Percentiles rank a stretch among this genome's conserved stretches.
phyloP scores from a whole-genome alignment of 2,888 invertebrate species.

The Agrotis segetum region DNA sequence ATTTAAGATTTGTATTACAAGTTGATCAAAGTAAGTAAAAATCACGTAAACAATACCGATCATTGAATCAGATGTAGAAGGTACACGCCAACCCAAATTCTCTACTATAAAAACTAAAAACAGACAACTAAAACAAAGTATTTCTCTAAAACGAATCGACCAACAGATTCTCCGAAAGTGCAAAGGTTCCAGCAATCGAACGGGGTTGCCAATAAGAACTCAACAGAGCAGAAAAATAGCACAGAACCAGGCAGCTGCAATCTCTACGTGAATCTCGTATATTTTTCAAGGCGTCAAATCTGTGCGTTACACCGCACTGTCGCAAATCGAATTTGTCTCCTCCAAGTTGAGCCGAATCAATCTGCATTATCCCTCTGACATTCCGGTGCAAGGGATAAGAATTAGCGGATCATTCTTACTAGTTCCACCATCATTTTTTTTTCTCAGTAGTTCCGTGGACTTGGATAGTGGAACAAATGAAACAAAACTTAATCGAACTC shows the following conservation, averaged over 20 bases:
- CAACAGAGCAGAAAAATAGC: constrained; percentile 38
- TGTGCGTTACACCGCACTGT: constrained; percentile 69
- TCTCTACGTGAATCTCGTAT: constrained; percentile 67
- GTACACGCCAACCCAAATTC: not conserved
- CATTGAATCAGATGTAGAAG: not conserved
- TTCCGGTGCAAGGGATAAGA: constrained; percentile 22
- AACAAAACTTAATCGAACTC: too few species aligned
- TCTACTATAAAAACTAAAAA: not conserved
- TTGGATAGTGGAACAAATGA: too few species aligned
- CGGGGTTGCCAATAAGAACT: constrained; percentile 18
- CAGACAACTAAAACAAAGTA: not conserved
- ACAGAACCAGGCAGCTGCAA: constrained; percentile 38
- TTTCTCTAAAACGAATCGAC: not conserved
- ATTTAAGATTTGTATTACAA: too few species aligned
- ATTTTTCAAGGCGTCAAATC: constrained; percentile 81
- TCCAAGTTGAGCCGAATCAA: constrained; percentile 87
- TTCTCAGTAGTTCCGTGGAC: too few species aligned
- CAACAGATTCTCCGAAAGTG: constrained; percentile 3
- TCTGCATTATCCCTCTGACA: constrained; percentile 84
- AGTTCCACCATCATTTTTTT: too few species aligned
- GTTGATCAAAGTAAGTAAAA: too few species aligned
- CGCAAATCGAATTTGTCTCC: constrained; percentile 88
- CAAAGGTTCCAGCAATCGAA: constrained; percentile 11
- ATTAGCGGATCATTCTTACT: constrained; percentile 5
- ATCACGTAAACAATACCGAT: not conserved